Percentiles rank a stretch among this genome's conserved stretches.
phyloP scores from a whole-genome alignment of 1,140 invertebrate genomes.

The Neomicropteryx cornuta region DNA sequence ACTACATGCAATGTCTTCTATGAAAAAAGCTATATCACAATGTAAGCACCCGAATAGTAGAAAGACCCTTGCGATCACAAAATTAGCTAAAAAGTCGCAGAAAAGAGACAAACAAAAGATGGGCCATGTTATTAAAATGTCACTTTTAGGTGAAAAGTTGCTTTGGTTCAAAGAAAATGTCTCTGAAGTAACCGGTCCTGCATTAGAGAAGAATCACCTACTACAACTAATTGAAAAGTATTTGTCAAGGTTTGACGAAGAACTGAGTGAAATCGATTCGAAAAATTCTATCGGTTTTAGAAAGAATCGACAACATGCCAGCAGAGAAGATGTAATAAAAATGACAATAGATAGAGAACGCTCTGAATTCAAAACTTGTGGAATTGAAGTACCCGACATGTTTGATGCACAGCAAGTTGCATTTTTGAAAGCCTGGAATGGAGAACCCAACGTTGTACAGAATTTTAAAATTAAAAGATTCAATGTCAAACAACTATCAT shows the following conservation, averaged over 20 bases:
- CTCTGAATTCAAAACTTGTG: conserved; percentile 60
- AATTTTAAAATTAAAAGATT: conserved; percentile 55
- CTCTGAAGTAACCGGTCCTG: conserved; percentile 38
- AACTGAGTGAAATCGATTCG: conserved; percentile 61
- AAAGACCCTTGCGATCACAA: conserved; percentile 56
- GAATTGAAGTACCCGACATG: conserved; percentile 60
- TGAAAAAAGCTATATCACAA: conserved; percentile 37
- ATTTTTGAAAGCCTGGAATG: conserved; percentile 53
- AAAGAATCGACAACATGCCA: conserved; percentile 63
- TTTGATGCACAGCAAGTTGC: conserved; percentile 42
- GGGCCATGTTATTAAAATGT: conserved; percentile 53
- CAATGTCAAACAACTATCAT: conserved; percentile 37
- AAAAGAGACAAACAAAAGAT: conserved; percentile 53
- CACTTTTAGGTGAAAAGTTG: conserved; percentile 58
- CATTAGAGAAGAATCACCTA: conserved; percentile 44
- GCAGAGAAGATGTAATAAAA: conserved; percentile 59
- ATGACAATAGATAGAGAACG: conserved; percentile 56
- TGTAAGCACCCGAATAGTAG: conserved; percentile 68
- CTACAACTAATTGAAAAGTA: conserved; percentile 47
- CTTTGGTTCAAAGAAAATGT: conserved; percentile 53
- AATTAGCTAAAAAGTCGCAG: conserved; percentile 50
- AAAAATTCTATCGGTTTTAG: conserved; percentile 61
- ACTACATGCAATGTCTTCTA: conserved; percentile 31
- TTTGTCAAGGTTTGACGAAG: conserved; percentile 55
- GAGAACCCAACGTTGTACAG: conserved; percentile 49